A percentile compares a stretch with the other conserved stretches of the same genome.
phyloP scores from a whole-genome alignment of 2,797 vertebrate species.

The Enteromius fasciolatus region DNA sequence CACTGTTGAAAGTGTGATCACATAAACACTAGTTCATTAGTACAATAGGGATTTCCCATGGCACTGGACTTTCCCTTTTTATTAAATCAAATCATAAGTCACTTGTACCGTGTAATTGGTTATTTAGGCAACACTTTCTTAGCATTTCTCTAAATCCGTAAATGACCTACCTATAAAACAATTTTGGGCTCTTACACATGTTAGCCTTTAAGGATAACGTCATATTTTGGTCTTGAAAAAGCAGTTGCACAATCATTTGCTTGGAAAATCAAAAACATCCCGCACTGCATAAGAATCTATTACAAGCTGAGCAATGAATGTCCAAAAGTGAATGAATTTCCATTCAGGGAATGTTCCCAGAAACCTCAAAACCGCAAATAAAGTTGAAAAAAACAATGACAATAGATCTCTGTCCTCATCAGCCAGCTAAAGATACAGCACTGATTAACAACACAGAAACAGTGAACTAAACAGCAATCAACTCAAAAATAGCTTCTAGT shows the following conservation, averaged over 20 bases:
- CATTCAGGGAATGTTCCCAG: conserved; percentile 10
- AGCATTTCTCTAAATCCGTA: not conserved
- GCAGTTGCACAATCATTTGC: conserved; percentile 9
- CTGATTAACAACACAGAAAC: not conserved
- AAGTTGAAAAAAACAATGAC: conserved; percentile 7
- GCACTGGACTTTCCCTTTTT: conserved; percentile 67
- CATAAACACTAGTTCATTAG: conserved; percentile 66
- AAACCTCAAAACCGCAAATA: not conserved
- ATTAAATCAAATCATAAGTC: conserved; percentile 2
- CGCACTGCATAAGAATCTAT: not conserved
- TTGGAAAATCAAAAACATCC: conserved; percentile 23
- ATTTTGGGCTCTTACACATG: not conserved
- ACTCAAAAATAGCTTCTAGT: not conserved
- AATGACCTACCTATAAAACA: not conserved
- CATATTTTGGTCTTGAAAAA: conserved; percentile 21
- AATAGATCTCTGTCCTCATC: not conserved
- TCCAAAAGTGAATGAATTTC: conserved; percentile 6
- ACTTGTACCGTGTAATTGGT: not conserved
- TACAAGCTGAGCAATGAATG: not conserved
- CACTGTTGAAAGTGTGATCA: too few species aligned
- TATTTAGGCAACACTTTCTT: conserved; percentile 11
- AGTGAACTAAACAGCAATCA: not conserved
- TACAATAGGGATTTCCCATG: conserved; percentile 67
- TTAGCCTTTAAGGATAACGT: not conserved
- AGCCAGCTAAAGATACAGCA: not conserved